These are phyloP conservation scores for Gnathonemus longibarbis DNA, from an alignment of 2,113 vertebrate genomes.

Conservation along the genomic window DNA sequence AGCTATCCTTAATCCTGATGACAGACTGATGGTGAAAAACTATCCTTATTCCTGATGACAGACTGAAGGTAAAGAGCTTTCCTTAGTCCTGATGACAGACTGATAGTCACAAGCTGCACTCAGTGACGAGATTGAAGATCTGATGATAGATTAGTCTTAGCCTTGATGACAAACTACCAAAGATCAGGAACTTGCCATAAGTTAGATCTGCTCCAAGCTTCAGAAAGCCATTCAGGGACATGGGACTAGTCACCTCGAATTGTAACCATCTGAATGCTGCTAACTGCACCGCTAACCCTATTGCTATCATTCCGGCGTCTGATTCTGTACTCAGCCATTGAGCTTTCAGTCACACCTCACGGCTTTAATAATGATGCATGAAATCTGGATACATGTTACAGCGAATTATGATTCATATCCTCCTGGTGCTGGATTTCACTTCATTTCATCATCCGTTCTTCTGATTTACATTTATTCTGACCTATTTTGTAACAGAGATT, in stretches of 20 bases:
- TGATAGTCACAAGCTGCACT: background rate
- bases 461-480: slow-evolving; percentile 20
- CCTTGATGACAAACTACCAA: background rate
- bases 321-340: background rate
- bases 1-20: background rate
- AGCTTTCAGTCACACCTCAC: slow-evolving; percentile 11
- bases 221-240: background rate
- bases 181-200: background rate
- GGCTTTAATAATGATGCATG: slow-evolving; percentile 17
- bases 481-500: slow-evolving; percentile 21
- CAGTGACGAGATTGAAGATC: background rate
- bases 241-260: background rate
- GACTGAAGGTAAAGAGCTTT: too few species aligned
- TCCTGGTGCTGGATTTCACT: slow-evolving; percentile 5
- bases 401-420: slow-evolving; percentile 17
- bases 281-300: background rate
- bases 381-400: slow-evolving; percentile 13
- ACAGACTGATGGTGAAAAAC: too few species aligned
- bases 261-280: background rate
- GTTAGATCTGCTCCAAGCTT: background rate
- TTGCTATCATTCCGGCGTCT: background rate
- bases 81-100: background rate
- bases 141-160: background rate
- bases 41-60: too few species aligned
- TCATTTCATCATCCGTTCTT: slow-evolving; percentile 9